phyloP scores from a whole-genome alignment of 2,113 vertebrate genomes.

The Empidonax alnorum region DNA sequence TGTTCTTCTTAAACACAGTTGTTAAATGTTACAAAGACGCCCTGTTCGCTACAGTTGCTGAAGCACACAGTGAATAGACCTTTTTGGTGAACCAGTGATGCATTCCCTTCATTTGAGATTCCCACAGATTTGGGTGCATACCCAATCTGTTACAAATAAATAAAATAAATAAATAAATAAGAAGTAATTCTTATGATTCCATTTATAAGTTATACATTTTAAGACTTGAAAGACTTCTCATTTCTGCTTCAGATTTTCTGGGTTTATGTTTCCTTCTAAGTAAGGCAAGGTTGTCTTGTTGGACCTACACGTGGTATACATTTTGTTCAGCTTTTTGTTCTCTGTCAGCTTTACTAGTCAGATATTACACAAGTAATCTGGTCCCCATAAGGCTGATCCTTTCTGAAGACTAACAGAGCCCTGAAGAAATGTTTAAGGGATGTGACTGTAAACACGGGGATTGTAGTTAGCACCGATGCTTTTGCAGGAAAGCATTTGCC shows the following conservation, averaged over 20 bases:
- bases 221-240: neutral
- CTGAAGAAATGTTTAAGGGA: neutral
- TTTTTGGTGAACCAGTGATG: neutral
- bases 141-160: neutral
- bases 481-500: neutral
- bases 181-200: neutral
- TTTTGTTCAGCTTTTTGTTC: neutral
- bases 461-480: neutral
- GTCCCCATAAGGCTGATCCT: neutral
- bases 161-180: neutral
- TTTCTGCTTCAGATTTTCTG: neutral
- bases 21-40: neutral
- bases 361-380: neutral
- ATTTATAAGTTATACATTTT: neutral
- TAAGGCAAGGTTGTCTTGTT: neutral
- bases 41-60: neutral
- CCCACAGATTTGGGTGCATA: neutral
- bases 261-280: neutral
- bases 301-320: neutral
- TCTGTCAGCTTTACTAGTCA: neutral
- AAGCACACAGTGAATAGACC: neutral
- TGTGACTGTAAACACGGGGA: neutral
- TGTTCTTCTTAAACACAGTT: constrained; percentile 8
- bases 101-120: neutral
- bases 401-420: neutral